A percentile compares a stretch with the other conserved stretches of the same genome.
Conservation (phyloP, 2,888 invertebrate genomes). For the Cryptocephalus primarius region DNA sequence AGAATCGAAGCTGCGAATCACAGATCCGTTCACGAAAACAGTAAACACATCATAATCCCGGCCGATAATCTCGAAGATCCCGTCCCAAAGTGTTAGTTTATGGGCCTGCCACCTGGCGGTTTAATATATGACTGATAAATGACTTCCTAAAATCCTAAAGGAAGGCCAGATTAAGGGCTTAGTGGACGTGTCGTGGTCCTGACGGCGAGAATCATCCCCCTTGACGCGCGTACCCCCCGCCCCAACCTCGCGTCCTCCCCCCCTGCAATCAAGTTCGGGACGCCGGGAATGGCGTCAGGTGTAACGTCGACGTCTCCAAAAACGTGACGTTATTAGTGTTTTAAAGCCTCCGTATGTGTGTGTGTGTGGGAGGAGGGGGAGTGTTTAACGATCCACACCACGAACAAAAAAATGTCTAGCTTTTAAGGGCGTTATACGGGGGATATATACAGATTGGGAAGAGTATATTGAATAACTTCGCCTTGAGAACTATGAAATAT, state of each 20-base stretch:
- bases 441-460: too few relatives aligned
- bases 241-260: constrained; percentile 2
- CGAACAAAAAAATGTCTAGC: neutral
- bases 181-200: constrained; percentile 33
- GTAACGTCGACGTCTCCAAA: constrained; percentile 23
- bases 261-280: neutral
- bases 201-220: constrained; percentile 29
- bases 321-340: constrained; percentile 32
- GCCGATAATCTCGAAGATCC: constrained; percentile 23
- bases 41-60: constrained; percentile 21
- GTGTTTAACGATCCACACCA: too few relatives aligned
- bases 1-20: constrained; percentile 1
- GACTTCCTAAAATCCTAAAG: constrained; percentile 39
- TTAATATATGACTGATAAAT: constrained; percentile 36
- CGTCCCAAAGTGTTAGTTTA: constrained; percentile 29
- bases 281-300: constrained; percentile 26
- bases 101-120: constrained; percentile 34
- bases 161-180: constrained; percentile 38
- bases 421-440: neutral
- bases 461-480: too few relatives aligned
- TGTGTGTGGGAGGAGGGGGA: constrained; percentile 2
- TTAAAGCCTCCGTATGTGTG: constrained; percentile 22
- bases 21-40: constrained; percentile 7
- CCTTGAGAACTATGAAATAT: too few relatives aligned
- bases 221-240: constrained; percentile 6